Evolutionary conservation across 2,113 vertebrate species (phyloP).

Genomic region (Festucalex cinctus): DNA sequence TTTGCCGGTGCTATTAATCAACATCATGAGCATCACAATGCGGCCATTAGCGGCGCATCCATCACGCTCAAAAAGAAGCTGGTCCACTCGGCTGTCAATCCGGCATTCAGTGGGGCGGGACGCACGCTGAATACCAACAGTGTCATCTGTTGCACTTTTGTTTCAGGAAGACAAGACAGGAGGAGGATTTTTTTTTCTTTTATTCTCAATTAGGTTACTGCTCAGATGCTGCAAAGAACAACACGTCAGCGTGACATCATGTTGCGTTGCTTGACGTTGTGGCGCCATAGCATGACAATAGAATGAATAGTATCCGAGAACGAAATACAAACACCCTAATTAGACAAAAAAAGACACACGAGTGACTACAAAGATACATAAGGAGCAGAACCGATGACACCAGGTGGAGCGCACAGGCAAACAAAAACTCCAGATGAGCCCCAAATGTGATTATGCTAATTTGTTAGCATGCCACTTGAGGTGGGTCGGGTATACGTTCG

Average conservation of each 20-base stretch:
- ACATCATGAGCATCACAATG: slow-evolving; percentile 60
- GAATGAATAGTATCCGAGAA: too few relatives aligned
- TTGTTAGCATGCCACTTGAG: neutral
- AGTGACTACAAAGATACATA: too few relatives aligned
- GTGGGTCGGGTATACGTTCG: slow-evolving; percentile 21
- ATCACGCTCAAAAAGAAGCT: slow-evolving; percentile 34
- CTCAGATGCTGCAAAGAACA: neutral
- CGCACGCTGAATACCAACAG: slow-evolving; percentile 59
- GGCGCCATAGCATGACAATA: too few relatives aligned
- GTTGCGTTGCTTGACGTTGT: too few relatives aligned
- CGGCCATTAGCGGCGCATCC: slow-evolving; percentile 45
- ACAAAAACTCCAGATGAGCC: neutral
- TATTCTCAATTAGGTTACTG: neutral
- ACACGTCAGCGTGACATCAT: too few relatives aligned
- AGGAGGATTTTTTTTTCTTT: neutral
- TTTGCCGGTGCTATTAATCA: slow-evolving; percentile 55
- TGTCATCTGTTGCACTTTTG: slow-evolving; percentile 37
- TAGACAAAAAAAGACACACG: too few relatives aligned
- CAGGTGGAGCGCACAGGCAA: neutral
- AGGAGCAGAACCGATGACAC: neutral
- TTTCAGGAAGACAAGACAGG: slow-evolving; percentile 11
- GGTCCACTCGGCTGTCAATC: slow-evolving; percentile 44
- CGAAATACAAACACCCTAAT: too few relatives aligned
- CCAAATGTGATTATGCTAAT: neutral
- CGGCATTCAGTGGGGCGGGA: slow-evolving; percentile 48